Evolutionary conservation across 2,888 invertebrate species (phyloP).

Genomic region (Aethes cnicana): DNA sequence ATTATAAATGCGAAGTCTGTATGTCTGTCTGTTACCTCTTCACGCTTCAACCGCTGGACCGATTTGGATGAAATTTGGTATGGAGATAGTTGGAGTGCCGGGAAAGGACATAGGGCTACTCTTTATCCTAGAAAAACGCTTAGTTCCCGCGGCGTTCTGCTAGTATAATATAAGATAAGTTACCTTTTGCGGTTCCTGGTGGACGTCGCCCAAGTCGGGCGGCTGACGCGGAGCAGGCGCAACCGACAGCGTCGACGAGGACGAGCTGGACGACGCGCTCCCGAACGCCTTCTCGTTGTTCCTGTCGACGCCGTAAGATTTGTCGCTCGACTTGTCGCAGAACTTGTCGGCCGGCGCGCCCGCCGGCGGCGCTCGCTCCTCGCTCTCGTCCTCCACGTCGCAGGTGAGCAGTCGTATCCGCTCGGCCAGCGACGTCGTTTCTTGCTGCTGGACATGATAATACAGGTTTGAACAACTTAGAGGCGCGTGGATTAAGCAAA

Average conservation of each 20-base stretch:
- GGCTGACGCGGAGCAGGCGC: constrained; percentile 59
- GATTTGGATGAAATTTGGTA: no score
- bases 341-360: constrained; percentile 85
- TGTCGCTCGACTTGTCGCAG: constrained; percentile 71
- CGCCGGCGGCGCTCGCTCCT: constrained; percentile 84
- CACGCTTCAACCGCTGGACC: no score
- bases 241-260: constrained; percentile 65
- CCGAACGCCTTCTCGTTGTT: constrained; percentile 80
- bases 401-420: constrained; percentile 93
- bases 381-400: constrained; percentile 88
- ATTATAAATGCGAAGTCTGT: no score
- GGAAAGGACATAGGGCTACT: no score
- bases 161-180: no score
- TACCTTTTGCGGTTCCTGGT: constrained; percentile 70
- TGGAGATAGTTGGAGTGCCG: no score
- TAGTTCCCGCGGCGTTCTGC: no score
- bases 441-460: constrained; percentile 60
- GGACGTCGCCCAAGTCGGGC: constrained; percentile 69
- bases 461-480: neutral
- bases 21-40: no score
- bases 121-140: no score
- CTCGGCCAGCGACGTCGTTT: constrained; percentile 91
- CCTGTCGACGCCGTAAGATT: constrained; percentile 82
- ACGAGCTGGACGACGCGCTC: constrained; percentile 73
- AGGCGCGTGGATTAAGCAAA: no score